These are phyloP conservation scores for Caranx melampygus DNA, from an alignment of 2,113 vertebrate species.

Conservation along the genomic window DNA sequence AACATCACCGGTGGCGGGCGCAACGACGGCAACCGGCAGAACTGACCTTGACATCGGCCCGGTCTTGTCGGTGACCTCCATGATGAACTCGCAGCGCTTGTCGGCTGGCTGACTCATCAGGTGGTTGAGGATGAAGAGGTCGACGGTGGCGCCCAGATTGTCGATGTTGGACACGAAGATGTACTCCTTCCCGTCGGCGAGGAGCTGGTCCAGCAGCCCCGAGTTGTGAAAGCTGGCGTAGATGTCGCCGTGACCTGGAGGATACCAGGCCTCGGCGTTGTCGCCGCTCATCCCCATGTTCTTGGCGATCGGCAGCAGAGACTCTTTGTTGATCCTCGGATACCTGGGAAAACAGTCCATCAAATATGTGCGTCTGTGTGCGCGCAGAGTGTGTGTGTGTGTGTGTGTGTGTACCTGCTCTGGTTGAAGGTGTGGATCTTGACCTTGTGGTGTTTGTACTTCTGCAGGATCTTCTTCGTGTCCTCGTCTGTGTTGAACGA, in stretches of 20 bases:
- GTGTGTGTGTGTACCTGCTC: constrained; percentile 88
- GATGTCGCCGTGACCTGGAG: constrained; percentile 95
- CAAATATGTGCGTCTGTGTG: too few relatives aligned
- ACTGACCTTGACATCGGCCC: constrained; percentile 95
- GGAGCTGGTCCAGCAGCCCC: constrained; percentile 90
- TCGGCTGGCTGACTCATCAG: constrained; percentile 93
- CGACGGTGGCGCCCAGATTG: constrained; percentile 97
- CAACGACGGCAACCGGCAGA: too few relatives aligned
- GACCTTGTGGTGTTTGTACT: constrained; percentile 93
- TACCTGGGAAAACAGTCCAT: constrained; percentile 82
- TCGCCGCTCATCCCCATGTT: constrained; percentile 88
- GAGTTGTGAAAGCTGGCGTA: constrained; percentile 96
- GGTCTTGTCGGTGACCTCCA: constrained; percentile 99
- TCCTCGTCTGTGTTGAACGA: constrained; percentile 98
- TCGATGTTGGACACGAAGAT: constrained; percentile 99
- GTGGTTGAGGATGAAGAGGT: constrained; percentile 96
- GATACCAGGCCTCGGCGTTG: constrained; percentile 94
- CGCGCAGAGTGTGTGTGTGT: not conserved
- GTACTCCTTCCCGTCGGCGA: constrained; percentile 94
- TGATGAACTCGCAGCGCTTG: constrained; percentile 94
- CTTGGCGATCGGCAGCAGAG: constrained; percentile 92
- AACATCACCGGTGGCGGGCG: too few relatives aligned
- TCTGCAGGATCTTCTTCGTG: constrained; percentile 98
- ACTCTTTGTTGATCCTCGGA: constrained; percentile 96
- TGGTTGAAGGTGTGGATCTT: constrained; percentile 99